These are phyloP conservation scores for Shinisaurus crocodilurus DNA, from an alignment of 2,113 vertebrate species.

Conservation along the genomic window DNA sequence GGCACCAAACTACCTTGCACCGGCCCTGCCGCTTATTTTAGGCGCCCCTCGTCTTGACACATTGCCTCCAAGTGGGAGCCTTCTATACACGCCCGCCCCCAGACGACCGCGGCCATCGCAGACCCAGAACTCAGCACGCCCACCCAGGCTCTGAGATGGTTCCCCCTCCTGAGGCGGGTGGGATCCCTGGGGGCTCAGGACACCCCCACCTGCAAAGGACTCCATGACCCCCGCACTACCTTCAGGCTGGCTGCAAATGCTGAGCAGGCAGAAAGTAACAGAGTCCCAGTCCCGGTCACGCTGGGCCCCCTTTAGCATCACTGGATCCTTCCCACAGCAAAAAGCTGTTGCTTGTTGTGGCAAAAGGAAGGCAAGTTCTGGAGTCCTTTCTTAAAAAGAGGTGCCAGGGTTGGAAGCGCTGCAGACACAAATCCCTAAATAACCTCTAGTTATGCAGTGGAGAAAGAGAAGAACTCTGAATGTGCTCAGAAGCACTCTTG, in stretches of 20 bases:
- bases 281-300: no score
- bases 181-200: neutral
- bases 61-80: no score
- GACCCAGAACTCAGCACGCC: neutral
- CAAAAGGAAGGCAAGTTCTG: neutral
- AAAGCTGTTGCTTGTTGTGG: neutral
- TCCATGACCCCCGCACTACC: neutral
- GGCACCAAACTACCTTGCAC: no score
- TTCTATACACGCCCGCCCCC: neutral
- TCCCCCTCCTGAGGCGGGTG: neutral
- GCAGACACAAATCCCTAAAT: neutral
- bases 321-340: no score
- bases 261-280: neutral
- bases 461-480: neutral
- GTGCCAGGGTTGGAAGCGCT: neutral
- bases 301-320: no score
- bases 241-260: no score
- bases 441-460: neutral
- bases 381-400: neutral
- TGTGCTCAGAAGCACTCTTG: neutral
- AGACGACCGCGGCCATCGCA: neutral
- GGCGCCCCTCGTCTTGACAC: no score
- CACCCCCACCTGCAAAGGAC: neutral
- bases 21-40: no score
- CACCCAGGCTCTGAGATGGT: no score